Evolutionary conservation across 2,888 invertebrate genomes (phyloP), one percentile per base, ranked within the genome.

Genomic region (Entomobrya multifasciata): DNA sequence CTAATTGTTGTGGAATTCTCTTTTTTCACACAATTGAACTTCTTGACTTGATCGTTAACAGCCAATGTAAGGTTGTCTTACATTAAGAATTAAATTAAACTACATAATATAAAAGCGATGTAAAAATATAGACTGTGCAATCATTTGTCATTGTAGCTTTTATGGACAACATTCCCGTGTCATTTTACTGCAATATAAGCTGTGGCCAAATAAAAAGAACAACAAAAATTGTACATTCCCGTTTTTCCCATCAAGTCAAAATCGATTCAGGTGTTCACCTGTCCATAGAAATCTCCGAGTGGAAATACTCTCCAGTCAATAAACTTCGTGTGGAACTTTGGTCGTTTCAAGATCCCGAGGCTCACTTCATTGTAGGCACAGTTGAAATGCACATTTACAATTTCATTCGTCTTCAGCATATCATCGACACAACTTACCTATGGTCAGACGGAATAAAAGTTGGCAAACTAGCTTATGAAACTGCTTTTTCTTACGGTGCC

Each of bases 311-410:
- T 62, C 86, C 87, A 5, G 6, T 27, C 2, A 90, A 90, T 55
- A 81, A 74, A 22, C 44, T 90, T 20, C 77, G 79, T 5, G 25
- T 90, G 15, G 90, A 90, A 62, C 20, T 90, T 0, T 90, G 90
- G 90, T 84, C 88, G n/a, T 90, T 89, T 76, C 89, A 90, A 85
- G 88, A 89, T 60, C 90, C 90, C 10, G 89, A 89, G 47, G 65
- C 76, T 0, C 90, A 90, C 44, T 90, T 85, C 57, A 87, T 90
- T 11, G 84, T 90, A 13, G 88, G 89, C 11, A 81, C 83, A 8
- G 30, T 62, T 0, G 83, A 88, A 41, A 60, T 86, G 10, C 90
- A 90, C 70, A 52, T 87, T 10, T 90, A 88, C 67, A 60, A 87
- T 13, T 79, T 90, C 6, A 88, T 90, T 22, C 86, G 87, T 13